These are phyloP conservation scores for Eumacrocentrus americanus DNA, from an alignment of 2,888 invertebrate species.

Conservation along the genomic window DNA sequence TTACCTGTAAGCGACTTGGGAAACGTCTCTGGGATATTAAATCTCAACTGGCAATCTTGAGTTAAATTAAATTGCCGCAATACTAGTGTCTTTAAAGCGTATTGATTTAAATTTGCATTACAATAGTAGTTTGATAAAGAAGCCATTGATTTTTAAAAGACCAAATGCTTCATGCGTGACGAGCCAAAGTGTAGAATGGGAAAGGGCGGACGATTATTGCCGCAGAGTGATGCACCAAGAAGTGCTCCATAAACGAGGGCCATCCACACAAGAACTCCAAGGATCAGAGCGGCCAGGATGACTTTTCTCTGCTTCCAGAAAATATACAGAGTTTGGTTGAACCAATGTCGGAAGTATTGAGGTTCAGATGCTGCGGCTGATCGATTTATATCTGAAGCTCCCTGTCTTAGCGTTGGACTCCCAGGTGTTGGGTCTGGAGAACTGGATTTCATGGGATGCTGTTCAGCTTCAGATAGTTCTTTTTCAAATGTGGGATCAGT, in stretches of 20 bases:
- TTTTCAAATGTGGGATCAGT: too few relatives aligned
- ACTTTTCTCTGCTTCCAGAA: slow-evolving; percentile 24
- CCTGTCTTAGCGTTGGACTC: not conserved
- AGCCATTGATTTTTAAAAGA: slow-evolving; percentile 2
- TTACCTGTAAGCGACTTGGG: not conserved
- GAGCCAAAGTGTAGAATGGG: slow-evolving; percentile 26
- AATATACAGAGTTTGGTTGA: slow-evolving; percentile 20
- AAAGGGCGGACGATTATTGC: slow-evolving; percentile 36
- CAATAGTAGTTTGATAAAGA: not conserved
- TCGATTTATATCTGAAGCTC: too few relatives aligned
- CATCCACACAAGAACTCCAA: slow-evolving; percentile 41
- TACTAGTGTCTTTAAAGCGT: not conserved
- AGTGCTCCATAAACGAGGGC: slow-evolving; percentile 42
- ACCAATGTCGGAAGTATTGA: slow-evolving; percentile 6
- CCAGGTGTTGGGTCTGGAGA: too few relatives aligned
- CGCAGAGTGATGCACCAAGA: slow-evolving; percentile 45
- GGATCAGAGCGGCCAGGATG: slow-evolving; percentile 32
- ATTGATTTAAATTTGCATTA: slow-evolving; percentile 5
- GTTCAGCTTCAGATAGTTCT: too few relatives aligned
- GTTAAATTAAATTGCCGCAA: not conserved
- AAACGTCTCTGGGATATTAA: not conserved
- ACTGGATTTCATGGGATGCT: too few relatives aligned
- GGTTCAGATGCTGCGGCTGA: not conserved
- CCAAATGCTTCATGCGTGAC: not conserved
- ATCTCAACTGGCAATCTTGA: slow-evolving; percentile 5